Evolutionary conservation across 2,797 vertebrate genomes (phyloP), one percentile per base, ranked within the genome.

Genomic region (Acrocephalus scirpaceus): DNA sequence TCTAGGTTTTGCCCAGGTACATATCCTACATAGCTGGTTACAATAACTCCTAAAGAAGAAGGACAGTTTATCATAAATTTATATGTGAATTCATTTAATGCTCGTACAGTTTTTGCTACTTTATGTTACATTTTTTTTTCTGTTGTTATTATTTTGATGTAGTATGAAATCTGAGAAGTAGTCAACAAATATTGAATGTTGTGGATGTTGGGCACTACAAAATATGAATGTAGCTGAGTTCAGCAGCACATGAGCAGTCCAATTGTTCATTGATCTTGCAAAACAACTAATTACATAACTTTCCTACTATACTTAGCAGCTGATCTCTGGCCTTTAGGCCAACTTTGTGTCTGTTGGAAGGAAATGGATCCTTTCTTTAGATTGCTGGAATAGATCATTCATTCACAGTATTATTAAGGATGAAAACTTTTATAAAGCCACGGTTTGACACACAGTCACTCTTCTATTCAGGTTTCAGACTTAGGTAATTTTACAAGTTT

Each of bases 241-340:
- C 60, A 77, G 45, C 23, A 85, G 23, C 10, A 14, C 51, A n/a
- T n/a, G 42, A 66, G 29, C 16, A 27, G 13, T 57, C 26, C 42
- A 79, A n/a, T 38, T 60, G 30, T 80, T 90, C 32, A 86, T 48
- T 92, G 29, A 60, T 93, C 70, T 90, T 96, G 70, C 69, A 77
- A 88, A 91, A 83, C 44, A 71, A 70, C 34, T 57, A 71, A 83
- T 90, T 79, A 57, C 50, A 14, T 92, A 91, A 51, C 51, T 78
- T 62, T 32, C 6, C 40, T 72, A 8, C 72, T 94, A 36, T 53
- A 81, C 21, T 60, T 66, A 79, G 53, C 22, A 65, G 42, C 45
- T 71, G 40, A 76, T 87, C 48, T 66, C 66, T 76, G 30, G 70
- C 47, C 56, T 91, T 92, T 82, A 51, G 90, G 36, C 45, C 70